Evolutionary conservation across 2,888 invertebrate genomes (phyloP), one percentile per base, ranked within the genome.

Genomic region (Halocaridina rubra): DNA sequence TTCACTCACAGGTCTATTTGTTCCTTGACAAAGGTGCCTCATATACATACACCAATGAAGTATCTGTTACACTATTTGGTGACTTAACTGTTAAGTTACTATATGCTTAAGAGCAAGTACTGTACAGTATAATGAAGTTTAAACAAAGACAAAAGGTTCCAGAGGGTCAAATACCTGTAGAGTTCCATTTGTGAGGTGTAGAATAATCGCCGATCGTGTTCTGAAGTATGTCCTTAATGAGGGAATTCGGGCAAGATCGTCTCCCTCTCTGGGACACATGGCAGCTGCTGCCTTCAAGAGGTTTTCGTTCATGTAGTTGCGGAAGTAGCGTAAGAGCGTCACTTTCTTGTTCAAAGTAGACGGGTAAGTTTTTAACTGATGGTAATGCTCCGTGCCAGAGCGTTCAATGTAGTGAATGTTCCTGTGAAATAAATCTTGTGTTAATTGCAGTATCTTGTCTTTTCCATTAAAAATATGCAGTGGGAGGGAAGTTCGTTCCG

Each of bases 271-370:
- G 7, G 86, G 93, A 1, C 93, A 93, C 79, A 95, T 94, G 8
- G 94, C 94, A 16, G 96, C 97, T 27, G 99, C 96, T 87, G 98
- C 97, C 93, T 98, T 97, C 91, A 97, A 94, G 80, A 97, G 93
- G 92, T 99, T 97, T 90, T 99, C 98, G 89, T 95, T 96, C 99
- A 99, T 99, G 91, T 99, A 99, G 90, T 97, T 95, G 89, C 96
- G 94, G 92, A 99, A 99, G 92, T 99, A 99, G 24, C 97, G 95
- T 86, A 99, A 93, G 27, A 99, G 93, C 90, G 97, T 98, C 93
- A 99, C 97, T 91, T 99, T 99, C 92, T 99, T 99, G 89, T 96
- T 96, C 80, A 98, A 93, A 2, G 93, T 92, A 24, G 92, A 92
- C 5, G 98, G 98, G 91, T 95, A 97, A 32, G 94, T 93, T 59